Evolutionary conservation across 2,797 vertebrate genomes (phyloP).

Genomic region (Cyprinodon diabolis): DNA sequence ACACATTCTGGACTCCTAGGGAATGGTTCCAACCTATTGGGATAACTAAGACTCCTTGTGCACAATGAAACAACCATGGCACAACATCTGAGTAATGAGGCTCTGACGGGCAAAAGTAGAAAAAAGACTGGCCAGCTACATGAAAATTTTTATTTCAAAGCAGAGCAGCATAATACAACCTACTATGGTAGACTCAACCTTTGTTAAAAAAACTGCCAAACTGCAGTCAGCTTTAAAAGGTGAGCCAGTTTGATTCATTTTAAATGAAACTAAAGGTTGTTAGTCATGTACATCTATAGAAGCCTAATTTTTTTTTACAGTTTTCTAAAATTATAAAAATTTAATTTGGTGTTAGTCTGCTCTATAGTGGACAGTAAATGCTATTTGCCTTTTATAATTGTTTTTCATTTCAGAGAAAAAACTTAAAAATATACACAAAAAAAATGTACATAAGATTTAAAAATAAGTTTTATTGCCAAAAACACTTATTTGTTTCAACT

Average conservation of each 20-base stretch:
- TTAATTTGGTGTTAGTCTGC: neutral
- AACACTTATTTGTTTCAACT: neutral
- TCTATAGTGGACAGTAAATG: neutral
- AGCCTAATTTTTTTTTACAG: no score
- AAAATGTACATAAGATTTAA: neutral
- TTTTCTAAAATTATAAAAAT: neutral
- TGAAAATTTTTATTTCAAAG: slow-evolving; percentile 33
- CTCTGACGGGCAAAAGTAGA: slow-evolving; percentile 30
- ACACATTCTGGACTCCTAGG: slow-evolving; percentile 24
- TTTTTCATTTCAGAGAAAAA: neutral
- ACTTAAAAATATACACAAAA: neutral
- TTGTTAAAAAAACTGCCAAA: slow-evolving; percentile 8
- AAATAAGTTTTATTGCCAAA: neutral
- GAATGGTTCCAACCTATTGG: slow-evolving; percentile 24
- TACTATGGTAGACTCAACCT: slow-evolving; percentile 13
- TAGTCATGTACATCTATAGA: neutral
- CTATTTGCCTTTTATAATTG: no score
- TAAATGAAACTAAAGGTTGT: neutral
- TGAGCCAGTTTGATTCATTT: neutral
- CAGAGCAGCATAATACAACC: slow-evolving; percentile 10
- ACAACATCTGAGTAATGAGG: slow-evolving; percentile 46
- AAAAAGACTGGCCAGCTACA: slow-evolving; percentile 23
- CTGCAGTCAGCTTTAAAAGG: neutral
- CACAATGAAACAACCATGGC: slow-evolving; percentile 40
- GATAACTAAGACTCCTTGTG: slow-evolving; percentile 29